Percentiles rank a stretch among this genome's conserved stretches.
Evolutionary conservation across 2,113 vertebrate genomes (phyloP).

Genomic region (Cryptomyrus ogoouensis): DNA sequence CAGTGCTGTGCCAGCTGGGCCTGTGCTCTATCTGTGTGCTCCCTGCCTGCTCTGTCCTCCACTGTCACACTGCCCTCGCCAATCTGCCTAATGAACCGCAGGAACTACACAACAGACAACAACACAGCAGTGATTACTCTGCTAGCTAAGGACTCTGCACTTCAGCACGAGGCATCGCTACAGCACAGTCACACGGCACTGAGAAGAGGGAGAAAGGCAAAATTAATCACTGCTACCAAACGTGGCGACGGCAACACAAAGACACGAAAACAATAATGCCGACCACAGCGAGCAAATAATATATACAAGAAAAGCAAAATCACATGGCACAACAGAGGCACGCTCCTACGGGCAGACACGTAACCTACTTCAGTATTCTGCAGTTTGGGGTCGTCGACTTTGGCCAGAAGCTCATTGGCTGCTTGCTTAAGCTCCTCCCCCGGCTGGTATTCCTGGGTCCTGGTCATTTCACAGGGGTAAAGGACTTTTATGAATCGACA

Average conservation of each 20-base stretch:
- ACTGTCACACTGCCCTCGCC: constrained; percentile 86
- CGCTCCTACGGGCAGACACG: neutral
- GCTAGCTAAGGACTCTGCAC: constrained; percentile 22
- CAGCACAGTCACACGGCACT: neutral
- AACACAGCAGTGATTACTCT: constrained; percentile 38
- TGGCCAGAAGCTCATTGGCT: constrained; percentile 87
- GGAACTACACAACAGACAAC: constrained; percentile 80
- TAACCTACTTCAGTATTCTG: constrained; percentile 85
- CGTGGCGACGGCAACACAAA: neutral
- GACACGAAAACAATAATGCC: neutral
- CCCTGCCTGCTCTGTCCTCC: constrained; percentile 70
- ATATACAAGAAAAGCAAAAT: constrained; percentile 25
- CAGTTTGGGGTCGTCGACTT: constrained; percentile 90
- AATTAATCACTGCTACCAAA: neutral
- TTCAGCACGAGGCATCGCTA: neutral
- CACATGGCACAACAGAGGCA: constrained; percentile 17
- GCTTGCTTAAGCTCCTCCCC: constrained; percentile 82
- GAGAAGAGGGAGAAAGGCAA: neutral
- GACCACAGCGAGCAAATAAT: neutral
- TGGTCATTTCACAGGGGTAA: constrained; percentile 37
- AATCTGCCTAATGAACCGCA: constrained; percentile 98
- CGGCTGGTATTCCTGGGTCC: constrained; percentile 85
- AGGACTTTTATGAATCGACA: neutral
- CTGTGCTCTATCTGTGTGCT: constrained; percentile 70
- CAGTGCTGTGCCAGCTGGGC: constrained; percentile 90